These are phyloP conservation scores for Mesorhabditis belari DNA, from an alignment of 2,888 invertebrate genomes.

Conservation along the genomic window DNA sequence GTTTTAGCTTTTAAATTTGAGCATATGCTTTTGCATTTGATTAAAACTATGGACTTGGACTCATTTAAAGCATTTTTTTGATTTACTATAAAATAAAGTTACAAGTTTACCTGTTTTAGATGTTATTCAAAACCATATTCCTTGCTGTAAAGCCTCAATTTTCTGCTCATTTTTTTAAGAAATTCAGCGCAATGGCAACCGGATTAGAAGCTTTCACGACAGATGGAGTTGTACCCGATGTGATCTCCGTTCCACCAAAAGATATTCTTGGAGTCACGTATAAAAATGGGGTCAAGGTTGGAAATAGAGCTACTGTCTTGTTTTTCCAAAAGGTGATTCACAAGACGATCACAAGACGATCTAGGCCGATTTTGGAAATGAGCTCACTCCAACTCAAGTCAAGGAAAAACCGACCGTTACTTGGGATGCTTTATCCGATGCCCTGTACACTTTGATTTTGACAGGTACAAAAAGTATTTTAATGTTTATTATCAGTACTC, in stretches of 20 bases:
- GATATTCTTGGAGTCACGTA: background rate
- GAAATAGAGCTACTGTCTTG: no score
- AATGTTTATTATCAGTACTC: background rate
- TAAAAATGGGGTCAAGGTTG: background rate
- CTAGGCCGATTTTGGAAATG: constrained; percentile 39
- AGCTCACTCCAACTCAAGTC: constrained; percentile 49
- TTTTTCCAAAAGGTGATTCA: no score
- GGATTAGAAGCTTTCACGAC: background rate
- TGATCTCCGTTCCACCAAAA: background rate
- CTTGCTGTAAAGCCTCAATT: no score
- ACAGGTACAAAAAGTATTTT: constrained; percentile 63
- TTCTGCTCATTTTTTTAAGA: no score
- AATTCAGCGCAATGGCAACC: no score
- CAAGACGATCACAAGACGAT: background rate
- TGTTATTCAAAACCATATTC: no score
- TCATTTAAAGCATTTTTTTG: no score
- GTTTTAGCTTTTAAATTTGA: no score
- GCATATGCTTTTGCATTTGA: no score
- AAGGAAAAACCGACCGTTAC: constrained; percentile 67
- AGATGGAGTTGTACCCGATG: background rate
- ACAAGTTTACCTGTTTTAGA: no score
- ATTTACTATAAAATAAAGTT: no score
- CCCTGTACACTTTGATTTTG: constrained; percentile 72
- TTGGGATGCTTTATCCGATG: constrained; percentile 60
- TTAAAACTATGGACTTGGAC: no score